Conservation (phyloP, 37 sponge, comb jelly and placozoan species). For the Aplysina aerophoba region DNA sequence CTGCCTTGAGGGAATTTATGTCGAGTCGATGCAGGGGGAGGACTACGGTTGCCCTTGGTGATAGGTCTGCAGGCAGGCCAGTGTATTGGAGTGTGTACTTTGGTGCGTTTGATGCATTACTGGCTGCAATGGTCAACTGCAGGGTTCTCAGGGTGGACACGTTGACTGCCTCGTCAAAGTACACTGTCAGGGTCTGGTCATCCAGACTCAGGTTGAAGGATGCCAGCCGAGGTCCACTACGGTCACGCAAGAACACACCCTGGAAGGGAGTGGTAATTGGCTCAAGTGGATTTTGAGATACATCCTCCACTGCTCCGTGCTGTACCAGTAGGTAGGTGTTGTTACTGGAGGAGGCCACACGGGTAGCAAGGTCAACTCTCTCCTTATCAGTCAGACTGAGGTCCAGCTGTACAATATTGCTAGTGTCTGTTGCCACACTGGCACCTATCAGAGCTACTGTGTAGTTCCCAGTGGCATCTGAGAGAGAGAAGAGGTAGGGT, state of each 20-base stretch:
- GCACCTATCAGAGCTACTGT: conserved; percentile 53
- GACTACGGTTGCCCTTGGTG: conserved; percentile 51
- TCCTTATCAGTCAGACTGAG: conserved; percentile 74
- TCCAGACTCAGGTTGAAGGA: conserved; percentile 72
- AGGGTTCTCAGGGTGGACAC: conserved; percentile 54
- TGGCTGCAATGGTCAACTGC: conserved; percentile 12
- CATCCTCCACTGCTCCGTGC: conserved; percentile 68
- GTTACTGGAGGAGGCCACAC: conserved; percentile 61
- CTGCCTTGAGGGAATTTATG: conserved; percentile 78
- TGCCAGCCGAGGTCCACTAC: conserved; percentile 55
- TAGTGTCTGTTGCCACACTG: conserved; percentile 26
- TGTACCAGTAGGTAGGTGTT: conserved; percentile 77
- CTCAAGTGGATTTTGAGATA: conserved; percentile 50
- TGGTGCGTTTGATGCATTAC: not conserved
- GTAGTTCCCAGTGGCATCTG: conserved; percentile 3
- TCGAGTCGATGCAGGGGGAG: conserved; percentile 48
- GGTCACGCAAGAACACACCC: conserved; percentile 56
- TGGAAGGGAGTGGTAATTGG: conserved; percentile 10
- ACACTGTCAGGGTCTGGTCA: conserved; percentile 45
- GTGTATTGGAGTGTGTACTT: conserved; percentile 41
- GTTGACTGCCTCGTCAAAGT: conserved; percentile 84
- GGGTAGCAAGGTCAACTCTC: conserved; percentile 43
- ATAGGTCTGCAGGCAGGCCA: conserved; percentile 31
- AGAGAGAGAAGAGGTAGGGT: conserved; percentile 32
- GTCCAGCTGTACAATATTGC: conserved; percentile 64